Evolutionary conservation across 1,140 invertebrate genomes (phyloP).

Genomic region (Drosophila miranda): DNA sequence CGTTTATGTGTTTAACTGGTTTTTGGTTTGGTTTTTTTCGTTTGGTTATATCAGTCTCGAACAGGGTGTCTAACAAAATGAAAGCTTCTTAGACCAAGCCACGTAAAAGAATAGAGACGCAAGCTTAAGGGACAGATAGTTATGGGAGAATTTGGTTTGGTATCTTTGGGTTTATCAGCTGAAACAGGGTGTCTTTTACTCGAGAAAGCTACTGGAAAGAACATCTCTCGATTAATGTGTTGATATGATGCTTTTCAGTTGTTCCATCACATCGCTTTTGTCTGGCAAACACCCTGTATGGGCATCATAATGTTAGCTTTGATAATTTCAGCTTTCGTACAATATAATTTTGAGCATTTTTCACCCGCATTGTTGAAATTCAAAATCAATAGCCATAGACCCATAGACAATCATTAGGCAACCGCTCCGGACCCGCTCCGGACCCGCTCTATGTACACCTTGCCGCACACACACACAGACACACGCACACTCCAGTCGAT

Average conservation of each 20-base stretch:
- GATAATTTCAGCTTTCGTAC: constrained; percentile 65
- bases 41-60: constrained; percentile 13
- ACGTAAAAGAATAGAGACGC: neutral
- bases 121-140: too few relatives aligned
- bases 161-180: neutral
- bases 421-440: constrained; percentile 16
- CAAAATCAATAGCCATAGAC: constrained; percentile 67
- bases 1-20: constrained; percentile 65
- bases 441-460: constrained; percentile 53
- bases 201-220: too few relatives aligned
- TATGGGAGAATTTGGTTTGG: neutral
- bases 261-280: neutral
- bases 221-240: too few relatives aligned
- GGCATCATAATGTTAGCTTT: constrained; percentile 44
- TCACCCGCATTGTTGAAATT: constrained; percentile 78
- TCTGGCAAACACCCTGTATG: constrained; percentile 49
- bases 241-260: too few relatives aligned
- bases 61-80: constrained; percentile 29
- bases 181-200: too few relatives aligned
- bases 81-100: neutral
- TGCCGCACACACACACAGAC: constrained; percentile 33
- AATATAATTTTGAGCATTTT: constrained; percentile 77
- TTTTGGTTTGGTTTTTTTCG: constrained; percentile 47
- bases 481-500: constrained; percentile 16
- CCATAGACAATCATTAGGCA: constrained; percentile 64